Base-by-base conservation (phyloP, 2,888 invertebrate genomes). In the Falcaria lacertinaria region DNA sequence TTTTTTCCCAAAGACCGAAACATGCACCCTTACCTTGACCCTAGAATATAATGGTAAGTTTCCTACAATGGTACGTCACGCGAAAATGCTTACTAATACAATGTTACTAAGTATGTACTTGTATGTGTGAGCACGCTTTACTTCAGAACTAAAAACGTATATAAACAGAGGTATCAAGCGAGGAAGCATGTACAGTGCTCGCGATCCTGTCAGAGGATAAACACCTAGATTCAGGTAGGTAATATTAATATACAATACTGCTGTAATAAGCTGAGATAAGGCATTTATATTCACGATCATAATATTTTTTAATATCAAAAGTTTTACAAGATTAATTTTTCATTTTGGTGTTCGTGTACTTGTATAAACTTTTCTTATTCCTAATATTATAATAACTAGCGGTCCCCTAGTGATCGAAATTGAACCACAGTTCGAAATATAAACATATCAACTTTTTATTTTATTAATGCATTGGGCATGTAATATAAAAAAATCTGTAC, bases 101-200 rank as follows among this genome's bases (percentile, higher is more conserved):
- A 36, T 2, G 13, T 22, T 36, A 36, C 19, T 22, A 22, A 11
- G 37, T 25, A 22, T 7, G 13, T 22, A 13, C 1, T 22, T 22
- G 19, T 36, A 8, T 4, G 13, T 25, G 8, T 25, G 28, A 7
- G 28, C 6, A 1, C 19, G 19, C 35, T 35, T n/a, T 5, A 11
- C 4, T n/a, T 19, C 19, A 19, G n/a, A n/a, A n/a, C 19, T 4
- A 8, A 14, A 37, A 37, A 37, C 22, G 37, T 37, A 37, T 37
- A 37, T 37, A 37, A 37, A 39, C 41, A 34, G 41, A 25, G 19
- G 35, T 32, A 43, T 15, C 41, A 17, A n/a, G 22, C 13, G 15
- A 35, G 41, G 43, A 41, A 37, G 17, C 28, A 33, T 32, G 34
- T 33, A 19, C 33, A 38, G 39, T 36, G 34, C 15, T 28, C 14